A percentile compares a stretch with the other conserved stretches of the same genome.
Evolutionary conservation across 2,888 invertebrate genomes (phyloP).

Genomic region (Spicauda simplicius): DNA sequence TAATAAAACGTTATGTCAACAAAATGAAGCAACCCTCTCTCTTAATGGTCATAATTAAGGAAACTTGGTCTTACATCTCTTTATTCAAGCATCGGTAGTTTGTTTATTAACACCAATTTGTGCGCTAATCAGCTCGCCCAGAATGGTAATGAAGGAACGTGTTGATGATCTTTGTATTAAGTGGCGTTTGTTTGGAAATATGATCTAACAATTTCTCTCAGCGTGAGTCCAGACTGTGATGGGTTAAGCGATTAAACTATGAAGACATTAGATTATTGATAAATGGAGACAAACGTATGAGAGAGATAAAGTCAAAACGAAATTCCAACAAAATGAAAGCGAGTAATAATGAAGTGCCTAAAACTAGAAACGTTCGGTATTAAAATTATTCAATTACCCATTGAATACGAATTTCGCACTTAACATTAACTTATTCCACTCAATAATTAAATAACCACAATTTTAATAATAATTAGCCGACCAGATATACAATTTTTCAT

Average conservation of each 20-base stretch:
- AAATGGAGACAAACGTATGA: too few species aligned
- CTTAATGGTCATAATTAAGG: conserved; percentile 13
- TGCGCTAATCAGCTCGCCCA: conserved; percentile 37
- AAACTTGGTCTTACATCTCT: conserved; percentile 17
- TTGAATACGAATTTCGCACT: too few species aligned
- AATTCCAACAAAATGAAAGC: neutral
- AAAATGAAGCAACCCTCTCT: conserved; percentile 1
- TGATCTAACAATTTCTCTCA: conserved; percentile 23
- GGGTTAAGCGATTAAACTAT: neutral
- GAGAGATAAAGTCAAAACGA: too few species aligned
- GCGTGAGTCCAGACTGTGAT: neutral
- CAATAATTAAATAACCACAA: too few species aligned
- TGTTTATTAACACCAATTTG: conserved; percentile 36
- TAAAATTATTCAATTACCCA: too few species aligned
- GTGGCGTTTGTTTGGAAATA: conserved; percentile 40
- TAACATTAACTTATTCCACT: too few species aligned
- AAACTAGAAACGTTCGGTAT: too few species aligned
- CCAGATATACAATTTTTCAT: too few species aligned
- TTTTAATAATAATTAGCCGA: too few species aligned
- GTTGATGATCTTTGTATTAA: conserved; percentile 42
- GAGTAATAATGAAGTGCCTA: neutral
- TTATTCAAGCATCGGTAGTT: conserved; percentile 27
- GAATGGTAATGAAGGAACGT: conserved; percentile 40
- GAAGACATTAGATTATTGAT: too few species aligned
- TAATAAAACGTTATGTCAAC: neutral